Percentiles rank a stretch among this genome's conserved stretches.
phyloP scores from a whole-genome alignment of 2,888 invertebrate species.

The Parelbella ahira region DNA sequence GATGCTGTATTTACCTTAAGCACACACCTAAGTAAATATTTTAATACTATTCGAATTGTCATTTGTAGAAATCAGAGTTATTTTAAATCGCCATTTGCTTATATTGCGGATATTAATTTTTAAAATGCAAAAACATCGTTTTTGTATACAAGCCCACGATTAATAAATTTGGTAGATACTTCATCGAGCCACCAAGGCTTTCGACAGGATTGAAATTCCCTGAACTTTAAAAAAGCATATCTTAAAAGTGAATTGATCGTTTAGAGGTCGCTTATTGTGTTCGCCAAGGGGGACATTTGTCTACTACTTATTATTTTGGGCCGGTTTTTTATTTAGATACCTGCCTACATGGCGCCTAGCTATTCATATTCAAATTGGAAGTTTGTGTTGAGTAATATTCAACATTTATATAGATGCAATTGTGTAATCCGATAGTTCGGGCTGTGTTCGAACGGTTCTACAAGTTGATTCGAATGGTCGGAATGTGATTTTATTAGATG shows the following conservation, averaged over 20 bases:
- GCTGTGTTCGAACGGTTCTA: slow-evolving; percentile 50
- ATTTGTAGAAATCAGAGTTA: too few relatives aligned
- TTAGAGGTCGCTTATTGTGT: slow-evolving; percentile 70
- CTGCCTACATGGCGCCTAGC: slow-evolving; percentile 77
- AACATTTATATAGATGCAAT: slow-evolving; percentile 65
- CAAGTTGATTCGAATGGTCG: slow-evolving; percentile 1
- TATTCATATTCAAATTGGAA: slow-evolving; percentile 77
- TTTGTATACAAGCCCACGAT: too few relatives aligned
- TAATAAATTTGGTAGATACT: not conserved
- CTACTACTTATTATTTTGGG: slow-evolving; percentile 68
- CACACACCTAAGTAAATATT: too few relatives aligned
- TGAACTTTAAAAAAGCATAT: slow-evolving; percentile 72
- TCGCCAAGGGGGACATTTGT: slow-evolving; percentile 69
- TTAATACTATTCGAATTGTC: too few relatives aligned
- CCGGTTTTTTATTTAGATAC: slow-evolving; percentile 72
- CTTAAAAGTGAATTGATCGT: slow-evolving; percentile 64
- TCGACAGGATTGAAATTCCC: slow-evolving; percentile 45
- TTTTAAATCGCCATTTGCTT: too few relatives aligned
- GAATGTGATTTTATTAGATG: slow-evolving; percentile 3
- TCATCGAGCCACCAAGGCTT: slow-evolving; percentile 2
- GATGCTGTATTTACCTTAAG: too few relatives aligned
- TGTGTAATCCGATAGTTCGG: slow-evolving; percentile 61
- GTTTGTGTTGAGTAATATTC: slow-evolving; percentile 73
- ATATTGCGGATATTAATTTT: too few relatives aligned
- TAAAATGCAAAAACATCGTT: too few relatives aligned